phyloP scores from a whole-genome alignment of 2,888 invertebrate species.

The Stegophylla sp. region DNA sequence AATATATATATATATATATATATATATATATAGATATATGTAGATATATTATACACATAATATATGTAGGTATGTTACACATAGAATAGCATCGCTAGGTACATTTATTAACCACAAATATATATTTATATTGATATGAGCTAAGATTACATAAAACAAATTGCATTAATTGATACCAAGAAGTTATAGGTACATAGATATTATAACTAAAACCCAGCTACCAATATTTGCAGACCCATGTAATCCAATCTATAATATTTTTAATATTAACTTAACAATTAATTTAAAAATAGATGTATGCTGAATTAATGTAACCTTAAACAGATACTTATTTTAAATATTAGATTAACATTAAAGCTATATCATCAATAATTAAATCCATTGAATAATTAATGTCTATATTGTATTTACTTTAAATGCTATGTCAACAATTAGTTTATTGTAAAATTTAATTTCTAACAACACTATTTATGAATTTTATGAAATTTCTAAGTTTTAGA shows the following conservation, averaged over 20 bases:
- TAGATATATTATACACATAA: not conserved
- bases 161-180: slow-evolving; percentile 6
- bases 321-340: slow-evolving; percentile 26
- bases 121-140: not conserved
- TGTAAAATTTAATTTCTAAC: slow-evolving; percentile 10
- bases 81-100: slow-evolving; percentile 19
- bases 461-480: slow-evolving; percentile 34
- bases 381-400: slow-evolving; percentile 11
- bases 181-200: slow-evolving; percentile 2
- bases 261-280: slow-evolving; percentile 25
- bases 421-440: not conserved
- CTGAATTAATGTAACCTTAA: slow-evolving; percentile 28
- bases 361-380: slow-evolving; percentile 12
- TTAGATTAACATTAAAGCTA: slow-evolving; percentile 24
- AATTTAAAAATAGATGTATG: not conserved
- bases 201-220: slow-evolving; percentile 14
- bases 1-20: too few relatives aligned
- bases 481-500: slow-evolving; percentile 8
- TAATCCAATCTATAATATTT: slow-evolving; percentile 6
- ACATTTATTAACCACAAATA: slow-evolving; percentile 16
- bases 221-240: not conserved
- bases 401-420: not conserved
- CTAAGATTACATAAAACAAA: not conserved
- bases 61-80: slow-evolving; percentile 3
- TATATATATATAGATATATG: not conserved